Percentiles rank a stretch among this genome's conserved stretches.
Evolutionary conservation across 2,888 invertebrate species (phyloP).

Genomic region (Brachyptera risi): DNA sequence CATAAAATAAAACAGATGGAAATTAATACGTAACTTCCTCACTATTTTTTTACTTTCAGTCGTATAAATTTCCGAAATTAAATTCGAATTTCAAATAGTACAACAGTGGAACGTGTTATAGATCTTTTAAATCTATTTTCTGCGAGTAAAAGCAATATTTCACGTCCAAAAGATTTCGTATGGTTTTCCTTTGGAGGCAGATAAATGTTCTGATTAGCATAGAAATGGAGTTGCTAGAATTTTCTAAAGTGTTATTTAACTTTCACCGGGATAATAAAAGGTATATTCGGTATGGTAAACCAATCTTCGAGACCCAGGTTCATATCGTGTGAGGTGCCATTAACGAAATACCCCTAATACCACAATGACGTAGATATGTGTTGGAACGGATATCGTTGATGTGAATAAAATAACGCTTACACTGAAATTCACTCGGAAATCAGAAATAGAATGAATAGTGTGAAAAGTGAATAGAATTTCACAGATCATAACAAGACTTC

Average conservation of each 20-base stretch:
- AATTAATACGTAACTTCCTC: background rate
- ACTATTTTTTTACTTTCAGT: background rate
- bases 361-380: background rate
- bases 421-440: no score
- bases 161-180: constrained; percentile 6
- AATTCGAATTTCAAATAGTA: background rate
- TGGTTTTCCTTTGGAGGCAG: constrained; percentile 9
- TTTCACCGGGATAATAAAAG: constrained; percentile 20
- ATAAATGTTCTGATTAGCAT: constrained; percentile 29
- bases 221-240: constrained; percentile 27
- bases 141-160: constrained; percentile 8
- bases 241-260: constrained; percentile 20
- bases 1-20: constrained; percentile 5
- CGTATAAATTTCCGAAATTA: background rate
- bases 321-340: background rate
- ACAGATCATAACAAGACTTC: no score
- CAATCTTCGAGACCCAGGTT: constrained; percentile 2
- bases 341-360: background rate
- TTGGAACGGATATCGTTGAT: no score
- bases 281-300: constrained; percentile 21
- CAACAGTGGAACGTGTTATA: background rate
- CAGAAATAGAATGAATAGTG: no score
- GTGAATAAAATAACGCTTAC: no score
- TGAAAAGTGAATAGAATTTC: no score
- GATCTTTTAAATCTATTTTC: constrained; percentile 2